Conservation (phyloP, 2,888 invertebrate genomes). For the Anagyrus pseudococci region DNA sequence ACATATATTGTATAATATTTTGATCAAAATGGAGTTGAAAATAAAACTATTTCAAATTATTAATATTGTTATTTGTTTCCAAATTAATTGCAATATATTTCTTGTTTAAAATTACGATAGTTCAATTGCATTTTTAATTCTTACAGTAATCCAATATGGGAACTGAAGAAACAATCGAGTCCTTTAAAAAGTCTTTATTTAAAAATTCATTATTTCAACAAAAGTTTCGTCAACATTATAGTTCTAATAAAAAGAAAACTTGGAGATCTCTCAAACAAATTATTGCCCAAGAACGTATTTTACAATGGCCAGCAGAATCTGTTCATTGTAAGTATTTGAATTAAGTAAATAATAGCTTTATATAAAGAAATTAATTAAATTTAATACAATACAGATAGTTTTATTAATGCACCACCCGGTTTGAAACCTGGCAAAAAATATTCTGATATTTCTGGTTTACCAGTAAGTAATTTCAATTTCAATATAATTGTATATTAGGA, state of each 20-base stretch:
- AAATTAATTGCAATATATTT: no score
- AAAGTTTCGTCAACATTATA: constrained; percentile 54
- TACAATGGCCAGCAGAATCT: constrained; percentile 80
- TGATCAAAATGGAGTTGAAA: no score
- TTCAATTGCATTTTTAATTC: no score
- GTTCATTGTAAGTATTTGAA: constrained; percentile 72
- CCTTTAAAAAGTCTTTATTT: constrained; percentile 51
- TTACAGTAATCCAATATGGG: constrained; percentile 48
- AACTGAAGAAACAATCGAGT: constrained; percentile 51
- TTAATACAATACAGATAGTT: constrained; percentile 70
- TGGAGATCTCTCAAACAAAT: constrained; percentile 93
- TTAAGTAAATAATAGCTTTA: constrained; percentile 6
- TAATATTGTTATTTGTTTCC: no score
- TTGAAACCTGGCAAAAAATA: constrained; percentile 92
- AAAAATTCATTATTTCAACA: constrained; percentile 56
- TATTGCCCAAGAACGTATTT: constrained; percentile 76
- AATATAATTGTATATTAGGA: no score
- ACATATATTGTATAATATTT: no score
- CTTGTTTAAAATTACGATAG: no score
- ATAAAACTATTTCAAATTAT: no score
- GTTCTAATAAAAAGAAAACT: constrained; percentile 73
- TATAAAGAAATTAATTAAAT: constrained; percentile 18
- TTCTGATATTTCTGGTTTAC: constrained; percentile 89
- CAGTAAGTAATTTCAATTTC: no score
- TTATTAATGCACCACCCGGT: constrained; percentile 90